These are phyloP conservation scores for Lasioglossum lativentre DNA, from an alignment of 2,888 invertebrate species.

Conservation along the genomic window DNA sequence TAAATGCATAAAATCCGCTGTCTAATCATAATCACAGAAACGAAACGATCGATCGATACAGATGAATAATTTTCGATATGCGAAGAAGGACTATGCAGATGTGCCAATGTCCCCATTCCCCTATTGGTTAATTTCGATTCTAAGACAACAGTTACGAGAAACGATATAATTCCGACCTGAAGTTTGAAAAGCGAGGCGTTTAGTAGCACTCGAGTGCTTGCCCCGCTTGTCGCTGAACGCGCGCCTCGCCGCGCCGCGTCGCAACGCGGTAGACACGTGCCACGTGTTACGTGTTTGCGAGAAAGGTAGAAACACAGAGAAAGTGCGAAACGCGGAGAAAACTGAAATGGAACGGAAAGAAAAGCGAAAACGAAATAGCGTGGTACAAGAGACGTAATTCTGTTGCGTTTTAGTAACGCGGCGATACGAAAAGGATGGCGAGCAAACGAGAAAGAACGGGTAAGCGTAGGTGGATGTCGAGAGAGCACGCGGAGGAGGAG, in stretches of 20 bases:
- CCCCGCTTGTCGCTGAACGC: too few relatives aligned
- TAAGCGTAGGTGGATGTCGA: neutral
- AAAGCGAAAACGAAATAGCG: slow-evolving; percentile 15
- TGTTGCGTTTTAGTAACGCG: slow-evolving; percentile 31
- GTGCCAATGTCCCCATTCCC: too few relatives aligned
- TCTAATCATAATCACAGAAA: too few relatives aligned
- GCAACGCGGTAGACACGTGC: slow-evolving; percentile 1
- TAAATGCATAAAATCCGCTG: too few relatives aligned
- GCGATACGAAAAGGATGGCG: slow-evolving; percentile 22
- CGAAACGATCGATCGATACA: slow-evolving; percentile 17
- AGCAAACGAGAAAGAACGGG: neutral
- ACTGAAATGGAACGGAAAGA: neutral
- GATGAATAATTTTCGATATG: neutral
- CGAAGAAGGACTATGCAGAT: too few relatives aligned
- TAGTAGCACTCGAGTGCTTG: neutral
- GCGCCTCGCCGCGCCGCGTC: too few relatives aligned
- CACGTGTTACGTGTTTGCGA: neutral
- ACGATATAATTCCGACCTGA: neutral
- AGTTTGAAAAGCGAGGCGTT: neutral
- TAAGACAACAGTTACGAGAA: neutral
- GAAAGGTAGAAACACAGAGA: neutral
- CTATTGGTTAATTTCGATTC: too few relatives aligned
- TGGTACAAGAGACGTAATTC: slow-evolving; percentile 33
- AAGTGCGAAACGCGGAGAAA: slow-evolving; percentile 4
- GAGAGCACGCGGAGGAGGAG: neutral